Conservation (phyloP, 2,888 invertebrate species). For the Platycnemis pennipes region DNA sequence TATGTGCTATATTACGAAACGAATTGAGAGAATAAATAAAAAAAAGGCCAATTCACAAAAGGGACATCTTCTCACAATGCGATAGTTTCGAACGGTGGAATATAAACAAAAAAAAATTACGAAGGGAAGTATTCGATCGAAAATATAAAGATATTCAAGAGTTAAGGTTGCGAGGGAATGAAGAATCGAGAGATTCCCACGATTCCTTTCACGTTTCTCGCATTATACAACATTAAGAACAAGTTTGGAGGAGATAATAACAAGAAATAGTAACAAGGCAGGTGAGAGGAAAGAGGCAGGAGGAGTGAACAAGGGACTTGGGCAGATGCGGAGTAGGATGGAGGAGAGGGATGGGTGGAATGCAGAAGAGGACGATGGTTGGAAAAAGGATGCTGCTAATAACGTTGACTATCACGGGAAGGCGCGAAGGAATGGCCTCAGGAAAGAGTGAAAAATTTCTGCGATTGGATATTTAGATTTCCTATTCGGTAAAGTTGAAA, state of each 20-base stretch:
- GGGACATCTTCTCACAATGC: background rate
- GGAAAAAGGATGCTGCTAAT: background rate
- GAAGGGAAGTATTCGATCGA: background rate
- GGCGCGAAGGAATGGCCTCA: background rate
- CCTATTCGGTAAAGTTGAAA: too few relatives aligned
- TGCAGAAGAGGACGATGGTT: background rate
- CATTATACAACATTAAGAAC: constrained; percentile 38
- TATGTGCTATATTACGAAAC: too few relatives aligned
- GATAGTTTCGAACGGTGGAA: background rate
- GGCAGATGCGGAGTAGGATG: background rate
- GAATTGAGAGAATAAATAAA: too few relatives aligned
- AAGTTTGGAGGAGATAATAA: constrained; percentile 37
- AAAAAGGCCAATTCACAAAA: background rate
- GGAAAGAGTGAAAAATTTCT: background rate
- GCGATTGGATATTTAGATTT: too few relatives aligned
- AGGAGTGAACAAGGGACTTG: background rate
- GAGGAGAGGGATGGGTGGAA: background rate
- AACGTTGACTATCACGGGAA: background rate
- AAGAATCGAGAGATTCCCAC: constrained; percentile 48
- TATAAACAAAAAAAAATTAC: background rate
- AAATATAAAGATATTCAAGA: constrained; percentile 4
- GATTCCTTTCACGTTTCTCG: constrained; percentile 58
- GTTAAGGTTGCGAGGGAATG: background rate
- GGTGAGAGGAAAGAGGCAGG: background rate
- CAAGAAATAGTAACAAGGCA: background rate